Evolutionary conservation across 2,797 vertebrate genomes (phyloP).

Genomic region (Lagorchestes hirsutus): DNA sequence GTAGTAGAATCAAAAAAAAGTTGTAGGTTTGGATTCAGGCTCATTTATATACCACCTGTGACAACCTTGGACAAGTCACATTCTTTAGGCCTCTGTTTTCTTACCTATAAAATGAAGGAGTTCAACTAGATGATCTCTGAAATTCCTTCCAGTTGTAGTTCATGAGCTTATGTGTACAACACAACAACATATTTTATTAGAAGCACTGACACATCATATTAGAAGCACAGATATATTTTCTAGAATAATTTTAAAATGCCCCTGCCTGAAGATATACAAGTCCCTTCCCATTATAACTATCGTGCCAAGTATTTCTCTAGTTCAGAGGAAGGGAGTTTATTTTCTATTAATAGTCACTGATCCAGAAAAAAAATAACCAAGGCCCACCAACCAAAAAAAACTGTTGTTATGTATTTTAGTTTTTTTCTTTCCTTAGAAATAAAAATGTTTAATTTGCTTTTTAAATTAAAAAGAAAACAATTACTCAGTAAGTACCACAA

Average conservation of each 20-base stretch:
- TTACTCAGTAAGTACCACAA: conserved; percentile 21
- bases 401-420: background rate
- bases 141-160: background rate
- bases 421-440: conserved; percentile 54
- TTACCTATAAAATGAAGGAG: background rate
- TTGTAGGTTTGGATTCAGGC: background rate
- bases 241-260: background rate
- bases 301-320: background rate
- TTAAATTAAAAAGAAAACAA: conserved; percentile 49
- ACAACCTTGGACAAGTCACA: background rate
- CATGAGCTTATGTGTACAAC: background rate
- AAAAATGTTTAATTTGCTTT: conserved; percentile 35
- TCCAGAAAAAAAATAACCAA: conserved; percentile 31
- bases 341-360: conserved; percentile 1
- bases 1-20: background rate
- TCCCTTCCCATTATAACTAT: background rate
- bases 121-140: background rate
- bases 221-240: background rate
- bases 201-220: background rate
- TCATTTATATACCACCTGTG: background rate
- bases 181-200: background rate
- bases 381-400: background rate
- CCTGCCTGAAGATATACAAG: background rate
- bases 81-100: background rate
- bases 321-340: background rate